Conservation (phyloP, 2,888 invertebrate genomes). For the Eledona agricola region DNA sequence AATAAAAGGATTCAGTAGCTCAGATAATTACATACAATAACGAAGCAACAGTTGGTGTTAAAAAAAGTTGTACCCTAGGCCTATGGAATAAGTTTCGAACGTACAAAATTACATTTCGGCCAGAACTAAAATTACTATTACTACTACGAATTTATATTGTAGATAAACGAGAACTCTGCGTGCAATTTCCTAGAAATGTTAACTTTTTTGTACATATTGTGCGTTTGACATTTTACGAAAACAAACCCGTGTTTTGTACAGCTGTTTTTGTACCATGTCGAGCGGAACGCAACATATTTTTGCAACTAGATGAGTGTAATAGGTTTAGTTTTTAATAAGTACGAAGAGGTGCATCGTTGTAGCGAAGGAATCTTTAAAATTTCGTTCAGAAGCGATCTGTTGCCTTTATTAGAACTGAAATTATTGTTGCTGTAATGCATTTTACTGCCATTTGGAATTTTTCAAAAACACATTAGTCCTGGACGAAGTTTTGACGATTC, state of each 20-base stretch:
- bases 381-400: slow-evolving; percentile 8
- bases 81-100: slow-evolving; percentile 16
- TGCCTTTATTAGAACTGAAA: slow-evolving; percentile 28
- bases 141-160: slow-evolving; percentile 23
- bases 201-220: slow-evolving; percentile 28
- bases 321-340: slow-evolving; percentile 28
- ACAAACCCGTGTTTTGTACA: slow-evolving; percentile 19
- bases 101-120: slow-evolving; percentile 22
- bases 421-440: slow-evolving; percentile 16
- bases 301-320: slow-evolving; percentile 29
- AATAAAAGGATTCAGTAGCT: slow-evolving; percentile 16
- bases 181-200: slow-evolving; percentile 22
- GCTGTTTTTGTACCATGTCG: slow-evolving; percentile 27
- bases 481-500: slow-evolving; percentile 8
- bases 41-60: slow-evolving; percentile 13
- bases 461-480: slow-evolving; percentile 21
- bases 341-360: slow-evolving; percentile 11
- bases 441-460: slow-evolving; percentile 32
- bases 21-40: slow-evolving; percentile 9
- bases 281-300: slow-evolving; percentile 23
- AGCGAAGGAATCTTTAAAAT: slow-evolving; percentile 9
- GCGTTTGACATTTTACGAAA: slow-evolving; percentile 24
- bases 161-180: slow-evolving; percentile 16
- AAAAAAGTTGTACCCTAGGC: slow-evolving; percentile 14
- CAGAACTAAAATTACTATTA: slow-evolving; percentile 12